phyloP scores from a whole-genome alignment of 1,140 invertebrate genomes.

The Acromyrmex heyeri region DNA sequence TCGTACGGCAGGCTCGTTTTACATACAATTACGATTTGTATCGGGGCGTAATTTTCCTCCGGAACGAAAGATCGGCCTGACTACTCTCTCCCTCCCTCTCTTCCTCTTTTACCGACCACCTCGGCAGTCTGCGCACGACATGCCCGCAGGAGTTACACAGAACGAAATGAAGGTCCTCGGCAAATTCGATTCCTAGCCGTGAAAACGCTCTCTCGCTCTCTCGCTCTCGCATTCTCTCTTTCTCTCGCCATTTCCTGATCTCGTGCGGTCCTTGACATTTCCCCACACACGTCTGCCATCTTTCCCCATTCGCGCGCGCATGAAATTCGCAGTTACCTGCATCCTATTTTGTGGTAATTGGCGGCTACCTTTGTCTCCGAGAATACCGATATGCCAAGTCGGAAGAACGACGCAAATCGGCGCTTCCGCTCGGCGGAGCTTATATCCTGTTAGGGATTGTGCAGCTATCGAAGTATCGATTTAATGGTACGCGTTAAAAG shows the following conservation, averaged over 20 bases:
- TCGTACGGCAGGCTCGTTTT: slow-evolving; percentile 65
- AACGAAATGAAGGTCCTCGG: slow-evolving; percentile 80
- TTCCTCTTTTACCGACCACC: slow-evolving; percentile 58
- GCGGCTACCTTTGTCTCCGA: slow-evolving; percentile 44
- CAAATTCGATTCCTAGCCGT: slow-evolving; percentile 73
- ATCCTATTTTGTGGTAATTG: slow-evolving; percentile 64
- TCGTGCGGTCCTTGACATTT: slow-evolving; percentile 48
- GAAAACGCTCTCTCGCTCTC: slow-evolving; percentile 40
- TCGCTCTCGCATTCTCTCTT: slow-evolving; percentile 13
- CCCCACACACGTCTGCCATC: slow-evolving; percentile 49
- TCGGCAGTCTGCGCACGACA: slow-evolving; percentile 68
- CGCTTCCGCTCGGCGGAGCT: slow-evolving; percentile 42
- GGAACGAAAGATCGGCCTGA: slow-evolving; percentile 25
- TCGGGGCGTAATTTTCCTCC: slow-evolving; percentile 72
- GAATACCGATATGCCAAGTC: slow-evolving; percentile 46
- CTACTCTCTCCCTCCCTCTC: slow-evolving; percentile 2
- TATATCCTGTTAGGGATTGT: slow-evolving; percentile 57
- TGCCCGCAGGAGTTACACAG: slow-evolving; percentile 77
- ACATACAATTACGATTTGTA: slow-evolving; percentile 82
- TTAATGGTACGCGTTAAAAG: slow-evolving; percentile 38
- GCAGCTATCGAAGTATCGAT: slow-evolving; percentile 59
- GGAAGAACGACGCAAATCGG: slow-evolving; percentile 55
- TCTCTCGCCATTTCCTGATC: slow-evolving; percentile 40
- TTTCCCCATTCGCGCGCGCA: slow-evolving; percentile 53
- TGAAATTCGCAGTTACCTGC: slow-evolving; percentile 65